phyloP scores from a whole-genome alignment of 2,888 invertebrate species.

The Crocallis elinguaria region DNA sequence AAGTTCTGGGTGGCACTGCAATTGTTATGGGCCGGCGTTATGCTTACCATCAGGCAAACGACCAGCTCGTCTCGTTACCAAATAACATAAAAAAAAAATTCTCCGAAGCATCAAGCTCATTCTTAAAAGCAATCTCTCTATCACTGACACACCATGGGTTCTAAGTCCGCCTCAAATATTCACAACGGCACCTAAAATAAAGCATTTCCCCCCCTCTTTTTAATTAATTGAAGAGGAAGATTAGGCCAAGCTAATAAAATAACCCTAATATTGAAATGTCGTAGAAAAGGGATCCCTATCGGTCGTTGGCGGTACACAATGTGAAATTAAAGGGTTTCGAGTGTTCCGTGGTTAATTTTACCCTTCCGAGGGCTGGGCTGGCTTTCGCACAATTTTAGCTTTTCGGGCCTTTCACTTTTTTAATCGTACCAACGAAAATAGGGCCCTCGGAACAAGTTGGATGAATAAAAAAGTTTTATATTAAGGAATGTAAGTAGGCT shows the following conservation, averaged over 20 bases:
- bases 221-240: slow-evolving; percentile 35
- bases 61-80: no score
- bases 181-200: no score
- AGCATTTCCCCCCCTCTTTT: slow-evolving; percentile 17
- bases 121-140: no score
- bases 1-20: no score
- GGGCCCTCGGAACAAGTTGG: slow-evolving; percentile 10
- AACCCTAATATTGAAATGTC: slow-evolving; percentile 40
- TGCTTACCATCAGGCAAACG: no score
- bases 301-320: slow-evolving; percentile 40
- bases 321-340: slow-evolving; percentile 40
- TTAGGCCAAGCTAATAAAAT: slow-evolving; percentile 38
- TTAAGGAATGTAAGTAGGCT: no score
- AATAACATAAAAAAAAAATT: no score
- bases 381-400: slow-evolving; percentile 34
- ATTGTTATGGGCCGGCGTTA: no score
- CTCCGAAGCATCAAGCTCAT: no score
- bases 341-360: slow-evolving; percentile 41
- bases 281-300: slow-evolving; percentile 34
- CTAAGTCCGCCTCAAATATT: no score
- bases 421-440: slow-evolving; percentile 30
- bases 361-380: slow-evolving; percentile 32
- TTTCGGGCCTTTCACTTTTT: slow-evolving; percentile 32
- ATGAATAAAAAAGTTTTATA: background rate
- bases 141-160: no score